Evolutionary conservation across 2,797 vertebrate genomes (phyloP), one percentile per base, ranked within the genome.

Genomic region (Schizopygopsis pylzovi): DNA sequence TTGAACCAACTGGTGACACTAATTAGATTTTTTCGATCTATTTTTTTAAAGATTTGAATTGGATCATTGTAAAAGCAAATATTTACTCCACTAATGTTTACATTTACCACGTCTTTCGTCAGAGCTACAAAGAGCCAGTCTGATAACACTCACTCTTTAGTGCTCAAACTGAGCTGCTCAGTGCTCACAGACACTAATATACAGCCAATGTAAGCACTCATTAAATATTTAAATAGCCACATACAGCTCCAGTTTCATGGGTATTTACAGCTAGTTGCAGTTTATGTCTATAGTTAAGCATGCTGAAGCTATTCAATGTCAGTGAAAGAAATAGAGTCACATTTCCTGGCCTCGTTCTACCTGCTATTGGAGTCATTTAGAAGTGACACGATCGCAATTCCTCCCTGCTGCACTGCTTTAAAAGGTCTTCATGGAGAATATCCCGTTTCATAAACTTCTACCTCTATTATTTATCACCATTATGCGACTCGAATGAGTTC

Each of bases 401-500:
- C 68, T 13, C 22, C 63, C n/a, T 68, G 52, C 4, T 20, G 54
- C 4, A 4, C 54, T 43, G 37, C 70, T 11, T 71, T 75, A 79
- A 87, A 85, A 54, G 22, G 54, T 68, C 25, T 61, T 78, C 83
- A 78, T 52, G 15, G 18, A 25, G 33, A 83, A 61, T 72, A 81
- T 83, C 52, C n/a, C 11, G 15, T 65, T 85, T 81, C 85, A 85
- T 77, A 87, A 72, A 84, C 77, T 81, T 28, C 56, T 61, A 56
- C 83, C 70, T 65, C 79, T 67, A 59, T 87, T 87, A 88, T 83
- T 80, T 81, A 85, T 78, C 12, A 13, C 25, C 52, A n/a, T 87
- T 87, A 79, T 82, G 54, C n/a, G 71, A 77, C 65, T 70, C 54
- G 33, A 81, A 72, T 82, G 73, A 92, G 88, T 92, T 89, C 86